Conservation (phyloP, 2,113 vertebrate species). For the Marmota flaviventris region DNA sequence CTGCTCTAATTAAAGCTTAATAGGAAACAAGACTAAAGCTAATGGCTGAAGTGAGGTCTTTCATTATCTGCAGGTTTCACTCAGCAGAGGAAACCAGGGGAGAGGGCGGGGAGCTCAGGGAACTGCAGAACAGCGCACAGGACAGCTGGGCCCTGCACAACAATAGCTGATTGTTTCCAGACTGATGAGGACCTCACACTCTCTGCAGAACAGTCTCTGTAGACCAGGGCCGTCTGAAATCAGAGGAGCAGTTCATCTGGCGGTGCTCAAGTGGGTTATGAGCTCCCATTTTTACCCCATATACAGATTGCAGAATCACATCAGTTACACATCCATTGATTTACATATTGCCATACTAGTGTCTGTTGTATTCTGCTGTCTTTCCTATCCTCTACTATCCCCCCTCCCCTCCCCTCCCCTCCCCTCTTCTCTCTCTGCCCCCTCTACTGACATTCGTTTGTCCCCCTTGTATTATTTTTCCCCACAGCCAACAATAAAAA, state of each 20-base stretch:
- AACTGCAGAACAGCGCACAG: rapidly evolving
- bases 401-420: too few relatives aligned
- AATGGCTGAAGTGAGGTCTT: slow-evolving; percentile 4
- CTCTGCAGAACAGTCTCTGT: neutral
- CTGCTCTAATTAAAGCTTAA: slow-evolving; percentile 66
- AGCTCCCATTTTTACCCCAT: too few relatives aligned
- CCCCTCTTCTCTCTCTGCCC: too few relatives aligned
- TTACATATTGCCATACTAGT: too few relatives aligned
- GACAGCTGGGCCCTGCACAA: neutral
- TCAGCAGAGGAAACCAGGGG: neutral
- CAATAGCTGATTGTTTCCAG: neutral
- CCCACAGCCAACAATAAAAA: too few relatives aligned
- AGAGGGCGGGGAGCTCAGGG: neutral
- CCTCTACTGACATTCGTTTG: too few relatives aligned
- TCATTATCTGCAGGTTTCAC: slow-evolving; percentile 38
- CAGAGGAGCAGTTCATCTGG: neutral
- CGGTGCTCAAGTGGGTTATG: too few relatives aligned
- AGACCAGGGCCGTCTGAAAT: neutral
- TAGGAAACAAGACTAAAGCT: neutral
- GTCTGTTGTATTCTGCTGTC: too few relatives aligned
- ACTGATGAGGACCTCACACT: neutral
- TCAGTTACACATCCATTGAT: too few relatives aligned
- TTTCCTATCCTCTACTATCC: too few relatives aligned
- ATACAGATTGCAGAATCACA: too few relatives aligned
- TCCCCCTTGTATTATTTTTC: too few relatives aligned